Evolutionary conservation across 2,113 vertebrate genomes (phyloP).

Genomic region (Megalops atlanticus): DNA sequence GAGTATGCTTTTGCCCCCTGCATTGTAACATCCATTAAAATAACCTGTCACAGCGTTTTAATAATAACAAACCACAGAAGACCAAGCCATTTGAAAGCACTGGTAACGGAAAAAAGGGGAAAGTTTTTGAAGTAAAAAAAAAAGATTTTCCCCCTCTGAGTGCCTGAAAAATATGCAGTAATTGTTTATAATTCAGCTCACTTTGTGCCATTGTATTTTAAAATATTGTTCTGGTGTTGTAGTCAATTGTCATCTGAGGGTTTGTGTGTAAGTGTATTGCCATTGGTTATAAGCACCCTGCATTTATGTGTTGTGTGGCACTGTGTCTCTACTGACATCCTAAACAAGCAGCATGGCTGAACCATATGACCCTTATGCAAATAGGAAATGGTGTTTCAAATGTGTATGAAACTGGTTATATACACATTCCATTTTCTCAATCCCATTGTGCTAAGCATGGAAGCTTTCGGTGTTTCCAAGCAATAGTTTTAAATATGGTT

Average conservation of each 20-base stretch:
- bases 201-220: neutral
- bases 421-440: neutral
- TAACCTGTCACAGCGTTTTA: slow-evolving; percentile 55
- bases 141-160: neutral
- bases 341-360: no score
- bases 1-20: slow-evolving; percentile 44
- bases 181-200: neutral
- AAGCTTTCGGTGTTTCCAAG: neutral
- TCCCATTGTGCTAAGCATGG: neutral
- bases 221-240: neutral
- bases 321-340: neutral
- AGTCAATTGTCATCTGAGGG: neutral
- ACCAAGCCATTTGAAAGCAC: slow-evolving; percentile 39
- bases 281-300: neutral
- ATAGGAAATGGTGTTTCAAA: neutral
- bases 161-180: neutral
- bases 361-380: neutral
- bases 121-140: slow-evolving; percentile 15
- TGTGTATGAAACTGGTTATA: neutral
- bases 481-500: neutral
- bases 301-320: neutral
- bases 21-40: slow-evolving; percentile 61
- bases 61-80: slow-evolving; percentile 53
- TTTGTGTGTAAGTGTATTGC: neutral
- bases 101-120: slow-evolving; percentile 9